Conservation (phyloP, 2,888 invertebrate species). For the Anoncus sp. region DNA sequence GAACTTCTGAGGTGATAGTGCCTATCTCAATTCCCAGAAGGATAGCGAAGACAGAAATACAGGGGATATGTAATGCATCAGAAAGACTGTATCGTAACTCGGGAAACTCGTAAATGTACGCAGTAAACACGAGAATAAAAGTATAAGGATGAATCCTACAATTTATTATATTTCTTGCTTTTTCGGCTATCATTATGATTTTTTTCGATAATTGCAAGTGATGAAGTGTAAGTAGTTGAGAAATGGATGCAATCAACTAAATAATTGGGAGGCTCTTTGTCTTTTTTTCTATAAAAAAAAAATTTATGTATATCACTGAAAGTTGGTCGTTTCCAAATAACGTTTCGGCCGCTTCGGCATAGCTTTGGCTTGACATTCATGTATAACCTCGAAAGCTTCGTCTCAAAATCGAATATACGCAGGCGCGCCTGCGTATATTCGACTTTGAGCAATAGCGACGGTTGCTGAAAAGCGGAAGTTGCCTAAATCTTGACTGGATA, state of each 20-base stretch:
- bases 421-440: too few relatives aligned
- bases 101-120: constrained; percentile 35
- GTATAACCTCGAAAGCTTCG: too few relatives aligned
- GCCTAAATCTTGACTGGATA: too few relatives aligned
- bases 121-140: constrained; percentile 22
- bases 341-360: too few relatives aligned
- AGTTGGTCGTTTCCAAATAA: too few relatives aligned
- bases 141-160: not conserved
- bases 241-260: not conserved
- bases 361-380: too few relatives aligned
- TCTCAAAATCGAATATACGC: too few relatives aligned
- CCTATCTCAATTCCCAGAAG: constrained; percentile 29
- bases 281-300: not conserved
- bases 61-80: constrained; percentile 9
- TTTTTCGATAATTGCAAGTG: not conserved
- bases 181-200: not conserved
- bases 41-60: not conserved
- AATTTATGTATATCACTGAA: not conserved
- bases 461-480: too few relatives aligned
- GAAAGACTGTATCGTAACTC: constrained; percentile 28
- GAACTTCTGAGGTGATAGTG: constrained; percentile 23
- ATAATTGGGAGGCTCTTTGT: not conserved
- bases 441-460: too few relatives aligned
- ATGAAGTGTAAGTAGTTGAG: not conserved
- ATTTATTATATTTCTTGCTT: not conserved